Base-by-base conservation (phyloP, 2,888 invertebrate species). In the Pristionchus japonicus region DNA sequence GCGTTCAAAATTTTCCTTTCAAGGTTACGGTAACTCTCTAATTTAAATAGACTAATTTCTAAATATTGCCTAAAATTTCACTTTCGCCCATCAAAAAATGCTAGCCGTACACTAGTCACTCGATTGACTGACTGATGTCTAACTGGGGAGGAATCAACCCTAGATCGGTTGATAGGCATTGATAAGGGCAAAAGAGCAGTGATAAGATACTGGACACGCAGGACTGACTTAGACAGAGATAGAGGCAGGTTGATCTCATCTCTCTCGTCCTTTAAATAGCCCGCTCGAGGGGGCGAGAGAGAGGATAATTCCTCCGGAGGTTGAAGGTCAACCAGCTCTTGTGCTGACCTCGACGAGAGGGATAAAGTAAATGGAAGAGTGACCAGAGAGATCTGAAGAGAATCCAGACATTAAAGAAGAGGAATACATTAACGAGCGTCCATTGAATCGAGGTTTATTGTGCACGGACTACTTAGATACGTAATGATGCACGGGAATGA, bases 261-360 rank as follows among this genome's bases (percentile, higher is more conserved):
- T 40, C 31, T 9, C 31, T 37, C 43, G 77, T 77, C 77, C 77
- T 77, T 70, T 77, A 77, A 40, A 77, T 77, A 77, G 43, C 9
- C 43, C n/a, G 27, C 34, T 67, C 3, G 70, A 70, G 34, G 37
- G 70, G 64, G 64, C n/a, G 67, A 67, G 70, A 70, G 77, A 77
- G 43, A 77, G 43, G 77, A 47, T 77, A 77, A 47, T 77, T 77
- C 47, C 83, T 77, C 77, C 83, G 6, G 83, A 83, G 83, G 57
- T 49, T 83, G 83, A 57, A 83, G 83, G 57, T 52, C 52, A 83
- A 83, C 52, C n/a, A 20, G 43, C 40, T 43, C 74, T 67, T n/a
- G 17, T 61, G 70, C 20, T 77, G 77, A 77, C 77, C 77, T 77
- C 77, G 77, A 15, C 27, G 20, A 40, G 77, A 77, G 77, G 57